Evolutionary conservation across 1,140 invertebrate genomes (phyloP), one percentile per base, ranked within the genome.

Genomic region (Archegozetes longisetosus): DNA sequence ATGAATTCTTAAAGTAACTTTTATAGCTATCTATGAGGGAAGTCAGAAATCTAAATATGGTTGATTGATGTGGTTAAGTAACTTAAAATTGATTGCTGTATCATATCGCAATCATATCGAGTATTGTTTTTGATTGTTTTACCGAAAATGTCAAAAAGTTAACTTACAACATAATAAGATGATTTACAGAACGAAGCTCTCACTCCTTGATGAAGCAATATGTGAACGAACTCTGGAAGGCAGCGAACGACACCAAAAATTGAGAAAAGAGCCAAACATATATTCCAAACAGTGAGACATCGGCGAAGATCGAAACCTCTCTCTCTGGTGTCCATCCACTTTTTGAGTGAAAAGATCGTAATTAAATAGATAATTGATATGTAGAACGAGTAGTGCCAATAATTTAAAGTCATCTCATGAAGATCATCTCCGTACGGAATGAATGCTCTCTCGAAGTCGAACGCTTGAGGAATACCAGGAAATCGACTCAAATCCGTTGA

Each of bases 301-400:
- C n/a, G 14, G 23, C 87, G 77, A 9, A 98, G 75, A 70, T 93
- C 83, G 73, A 88, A 97, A 14, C 57, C 57, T 29, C 58, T 60
- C 28, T 58, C 57, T 13, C 56, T 12, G 14, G 26, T 2, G n/a
- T 14, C 12, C 55, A 57, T 57, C 17, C 26, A 2, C 14, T 9
- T 6, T 28, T 57, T 50, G 2, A 57, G 14, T 14, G 20, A 1
- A 28, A 57, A 57, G 12, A 28, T 57, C 17, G 27, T 20, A 2
- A 57, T 3, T 9, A 57, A 12, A 50, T 57, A 57, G 14, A 2
- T 23, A 13, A 48, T 27, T 3, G 40, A 48, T 13, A 57, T 22
- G 24, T 57, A 57, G 14, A 57, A 47, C 17, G 55, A 57, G 1
- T 2, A 47, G 24, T 55, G 17, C 54, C 54, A 55, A 22, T 55